These are phyloP conservation scores for Echinarachnius parma DNA, from an alignment of 53 echinoderm and acorn worm species.

Conservation along the genomic window DNA sequence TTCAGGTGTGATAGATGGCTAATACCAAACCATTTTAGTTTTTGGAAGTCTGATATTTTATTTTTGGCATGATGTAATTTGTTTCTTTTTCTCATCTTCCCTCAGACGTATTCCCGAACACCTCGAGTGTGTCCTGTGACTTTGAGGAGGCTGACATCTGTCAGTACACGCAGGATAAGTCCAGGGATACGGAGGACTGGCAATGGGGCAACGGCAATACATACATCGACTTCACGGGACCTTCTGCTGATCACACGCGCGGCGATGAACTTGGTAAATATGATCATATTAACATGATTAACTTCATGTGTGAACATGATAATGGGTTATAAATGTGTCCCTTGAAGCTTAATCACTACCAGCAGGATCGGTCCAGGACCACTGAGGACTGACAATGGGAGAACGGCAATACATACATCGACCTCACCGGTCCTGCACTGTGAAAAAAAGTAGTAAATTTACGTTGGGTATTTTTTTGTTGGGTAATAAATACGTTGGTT, in stretches of 20 bases:
- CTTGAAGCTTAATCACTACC: too few species aligned
- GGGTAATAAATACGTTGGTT: too few species aligned
- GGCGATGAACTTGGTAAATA: conserved; percentile 30
- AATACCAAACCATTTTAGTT: too few species aligned
- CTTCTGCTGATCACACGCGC: conserved; percentile 25
- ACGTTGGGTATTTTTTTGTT: too few species aligned
- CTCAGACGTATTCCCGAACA: conserved; percentile 27
- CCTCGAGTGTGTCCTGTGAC: conserved; percentile 38
- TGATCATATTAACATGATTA: too few species aligned
- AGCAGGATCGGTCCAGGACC: too few species aligned
- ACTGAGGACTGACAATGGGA: conserved; percentile 44
- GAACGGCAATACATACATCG: conserved; percentile 30
- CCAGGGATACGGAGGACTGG: conserved; percentile 44
- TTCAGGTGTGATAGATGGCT: too few species aligned
- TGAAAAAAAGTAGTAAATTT: too few species aligned
- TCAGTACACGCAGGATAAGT: conserved; percentile 23
- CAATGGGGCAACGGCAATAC: conserved; percentile 37
- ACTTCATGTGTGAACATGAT: too few species aligned
- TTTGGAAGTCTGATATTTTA: too few species aligned
- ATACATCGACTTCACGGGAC: conserved; percentile 39
- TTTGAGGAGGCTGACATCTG: conserved; percentile 44
- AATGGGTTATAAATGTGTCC: too few species aligned
- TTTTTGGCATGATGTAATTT: too few species aligned
- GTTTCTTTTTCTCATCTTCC: not conserved
- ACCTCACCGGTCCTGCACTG: conserved; percentile 39